Evolutionary conservation across 2,888 invertebrate genomes (phyloP).

Genomic region (Atethmia centrago): DNA sequence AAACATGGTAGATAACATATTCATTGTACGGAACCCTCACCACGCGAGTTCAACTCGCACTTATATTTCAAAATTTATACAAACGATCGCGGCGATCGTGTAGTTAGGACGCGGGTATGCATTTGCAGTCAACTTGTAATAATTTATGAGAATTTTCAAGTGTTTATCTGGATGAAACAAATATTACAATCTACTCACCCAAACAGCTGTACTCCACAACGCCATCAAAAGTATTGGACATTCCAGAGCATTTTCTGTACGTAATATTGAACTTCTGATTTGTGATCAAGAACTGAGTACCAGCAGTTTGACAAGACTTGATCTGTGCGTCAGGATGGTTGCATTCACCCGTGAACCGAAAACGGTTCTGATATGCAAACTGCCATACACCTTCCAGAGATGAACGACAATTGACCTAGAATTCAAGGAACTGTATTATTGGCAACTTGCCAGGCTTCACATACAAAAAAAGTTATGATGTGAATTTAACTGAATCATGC

Average conservation of each 20-base stretch:
- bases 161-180: neutral
- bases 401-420: conserved; percentile 95
- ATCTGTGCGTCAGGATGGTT: conserved; percentile 96
- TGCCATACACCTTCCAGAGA: conserved; percentile 99
- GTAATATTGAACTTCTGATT: conserved; percentile 99
- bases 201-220: conserved; percentile 98
- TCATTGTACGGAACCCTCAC: no score
- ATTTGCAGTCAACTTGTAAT: neutral
- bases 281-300: conserved; percentile 98
- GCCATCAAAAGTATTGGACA: conserved; percentile 97
- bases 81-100: no score
- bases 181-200: conserved; percentile 81
- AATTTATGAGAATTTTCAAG: no score
- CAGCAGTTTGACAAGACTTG: conserved; percentile 98
- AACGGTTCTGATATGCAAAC: conserved; percentile 97
- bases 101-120: no score
- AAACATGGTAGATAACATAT: no score
- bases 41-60: no score
- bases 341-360: conserved; percentile 97
- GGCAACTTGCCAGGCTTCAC: neutral
- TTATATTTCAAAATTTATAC: no score
- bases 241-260: conserved; percentile 96
- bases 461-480: neutral
- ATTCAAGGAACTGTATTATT: conserved; percentile 28
- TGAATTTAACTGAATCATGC: neutral